These are phyloP conservation scores for Pteropus rufus DNA, from an alignment of 2,797 vertebrate species.

Conservation along the genomic window DNA sequence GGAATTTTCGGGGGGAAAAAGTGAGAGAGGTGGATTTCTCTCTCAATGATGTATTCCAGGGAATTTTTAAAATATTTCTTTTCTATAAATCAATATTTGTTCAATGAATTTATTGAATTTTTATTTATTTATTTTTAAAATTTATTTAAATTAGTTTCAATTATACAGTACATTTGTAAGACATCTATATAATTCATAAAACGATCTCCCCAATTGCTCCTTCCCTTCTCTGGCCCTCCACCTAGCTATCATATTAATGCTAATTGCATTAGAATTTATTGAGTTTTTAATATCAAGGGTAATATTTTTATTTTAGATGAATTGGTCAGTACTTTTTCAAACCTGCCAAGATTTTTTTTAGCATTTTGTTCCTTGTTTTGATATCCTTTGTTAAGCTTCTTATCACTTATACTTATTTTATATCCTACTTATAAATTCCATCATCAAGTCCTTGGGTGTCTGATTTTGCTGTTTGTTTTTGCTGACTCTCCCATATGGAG, in stretches of 20 bases:
- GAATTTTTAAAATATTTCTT: not conserved
- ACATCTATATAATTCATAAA: too few species aligned
- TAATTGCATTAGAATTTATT: not conserved
- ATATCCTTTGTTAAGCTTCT: not conserved
- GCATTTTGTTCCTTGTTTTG: not conserved
- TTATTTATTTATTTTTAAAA: not conserved
- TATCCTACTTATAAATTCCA: not conserved
- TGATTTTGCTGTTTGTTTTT: not conserved
- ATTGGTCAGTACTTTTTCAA: not conserved
- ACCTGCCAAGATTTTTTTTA: not conserved
- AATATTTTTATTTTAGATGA: not conserved
- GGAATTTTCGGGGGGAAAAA: accelerated
- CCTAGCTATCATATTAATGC: too few species aligned
- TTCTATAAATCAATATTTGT: too few species aligned
- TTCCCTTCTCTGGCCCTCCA: too few species aligned
- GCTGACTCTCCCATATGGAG: not conserved
- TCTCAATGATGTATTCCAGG: not conserved
- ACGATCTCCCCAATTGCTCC: too few species aligned
- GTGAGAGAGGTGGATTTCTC: not conserved
- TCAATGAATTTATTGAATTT: not conserved
- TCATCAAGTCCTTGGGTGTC: not conserved
- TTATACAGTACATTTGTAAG: too few species aligned
- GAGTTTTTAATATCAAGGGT: not conserved
- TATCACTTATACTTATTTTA: not conserved
- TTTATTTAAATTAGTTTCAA: too few species aligned